Conservation (phyloP, 2,888 invertebrate species). For the Pyrochroa serraticornis region DNA sequence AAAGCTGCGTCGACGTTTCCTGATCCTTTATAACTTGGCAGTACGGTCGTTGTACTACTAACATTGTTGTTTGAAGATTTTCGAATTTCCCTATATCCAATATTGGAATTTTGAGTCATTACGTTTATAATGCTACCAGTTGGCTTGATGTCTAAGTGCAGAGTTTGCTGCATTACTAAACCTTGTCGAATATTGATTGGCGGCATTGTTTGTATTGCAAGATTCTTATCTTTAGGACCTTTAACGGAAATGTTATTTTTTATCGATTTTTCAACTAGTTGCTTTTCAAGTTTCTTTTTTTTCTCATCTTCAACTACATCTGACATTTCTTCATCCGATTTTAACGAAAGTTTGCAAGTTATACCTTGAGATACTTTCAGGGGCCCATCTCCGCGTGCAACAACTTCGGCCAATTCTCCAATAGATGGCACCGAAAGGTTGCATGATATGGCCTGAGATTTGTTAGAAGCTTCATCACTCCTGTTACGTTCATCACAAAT, state of each 20-base stretch:
- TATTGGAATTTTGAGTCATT: conserved; percentile 1
- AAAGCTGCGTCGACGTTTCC: not conserved
- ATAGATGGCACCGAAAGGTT: too few species aligned
- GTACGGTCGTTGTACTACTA: not conserved
- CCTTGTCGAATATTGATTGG: conserved; percentile 62
- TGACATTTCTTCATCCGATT: not conserved
- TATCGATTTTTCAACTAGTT: not conserved
- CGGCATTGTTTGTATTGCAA: conserved; percentile 35
- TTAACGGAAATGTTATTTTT: not conserved
- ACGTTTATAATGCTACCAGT: conserved; percentile 22
- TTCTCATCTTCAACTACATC: conserved; percentile 4
- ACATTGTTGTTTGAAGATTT: not conserved
- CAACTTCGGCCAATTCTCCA: too few species aligned
- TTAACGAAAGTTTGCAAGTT: not conserved
- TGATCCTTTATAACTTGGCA: not conserved
- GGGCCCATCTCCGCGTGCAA: not conserved
- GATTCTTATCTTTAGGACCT: conserved; percentile 2
- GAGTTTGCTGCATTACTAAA: conserved; percentile 60
- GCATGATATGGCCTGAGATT: too few species aligned
- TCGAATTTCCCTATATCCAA: conserved; percentile 20
- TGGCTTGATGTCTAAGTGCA: conserved; percentile 61
- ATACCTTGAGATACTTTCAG: too few species aligned
- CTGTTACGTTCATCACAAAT: too few species aligned
- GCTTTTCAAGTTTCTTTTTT: conserved; percentile 6
- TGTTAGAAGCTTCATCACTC: too few species aligned